phyloP scores from a whole-genome alignment of 2,113 vertebrate species.

The Dipodomys merriami region DNA sequence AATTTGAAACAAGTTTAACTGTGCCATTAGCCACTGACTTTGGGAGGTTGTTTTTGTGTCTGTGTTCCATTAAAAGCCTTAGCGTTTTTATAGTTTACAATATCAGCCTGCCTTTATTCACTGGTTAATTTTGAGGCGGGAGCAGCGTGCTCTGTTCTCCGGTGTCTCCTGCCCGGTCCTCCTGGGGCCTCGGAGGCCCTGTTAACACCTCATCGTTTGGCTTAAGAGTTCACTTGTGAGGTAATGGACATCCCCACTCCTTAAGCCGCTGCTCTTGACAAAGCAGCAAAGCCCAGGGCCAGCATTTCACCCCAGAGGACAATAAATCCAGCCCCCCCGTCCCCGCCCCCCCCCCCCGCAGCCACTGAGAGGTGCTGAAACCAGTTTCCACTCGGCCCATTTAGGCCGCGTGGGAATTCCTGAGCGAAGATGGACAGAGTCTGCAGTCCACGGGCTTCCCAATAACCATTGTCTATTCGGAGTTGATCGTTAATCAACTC shows the following conservation, averaged over 20 bases:
- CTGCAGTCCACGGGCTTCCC: not conserved
- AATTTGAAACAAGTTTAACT: not conserved
- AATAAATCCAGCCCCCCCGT: slow-evolving; percentile 41
- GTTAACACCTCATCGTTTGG: slow-evolving; percentile 23
- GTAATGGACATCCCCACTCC: not conserved
- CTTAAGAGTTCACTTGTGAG: not conserved
- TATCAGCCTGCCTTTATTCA: not conserved
- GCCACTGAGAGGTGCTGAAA: not conserved
- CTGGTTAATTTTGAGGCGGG: not conserved
- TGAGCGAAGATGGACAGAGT: slow-evolving; percentile 50
- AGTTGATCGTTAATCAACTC: slow-evolving; percentile 43
- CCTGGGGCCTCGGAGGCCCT: slow-evolving; percentile 19
- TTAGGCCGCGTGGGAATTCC: not conserved
- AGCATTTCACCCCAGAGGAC: slow-evolving; percentile 49
- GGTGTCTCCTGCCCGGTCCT: not conserved
- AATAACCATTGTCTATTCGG: slow-evolving; percentile 29
- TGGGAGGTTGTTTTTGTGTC: not conserved
- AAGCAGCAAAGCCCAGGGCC: slow-evolving; percentile 28
- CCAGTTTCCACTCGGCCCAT: slow-evolving; percentile 5
- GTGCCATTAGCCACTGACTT: not conserved
- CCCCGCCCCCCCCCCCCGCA: not conserved
- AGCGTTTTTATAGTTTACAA: not conserved
- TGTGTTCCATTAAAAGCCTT: not conserved
- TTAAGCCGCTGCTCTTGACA: slow-evolving; percentile 40
- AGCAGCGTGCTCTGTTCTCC: not conserved